Evolutionary conservation across 1,140 invertebrate genomes (phyloP), one percentile per base, ranked within the genome.

Genomic region (Pentalonia nigronervosa): DNA sequence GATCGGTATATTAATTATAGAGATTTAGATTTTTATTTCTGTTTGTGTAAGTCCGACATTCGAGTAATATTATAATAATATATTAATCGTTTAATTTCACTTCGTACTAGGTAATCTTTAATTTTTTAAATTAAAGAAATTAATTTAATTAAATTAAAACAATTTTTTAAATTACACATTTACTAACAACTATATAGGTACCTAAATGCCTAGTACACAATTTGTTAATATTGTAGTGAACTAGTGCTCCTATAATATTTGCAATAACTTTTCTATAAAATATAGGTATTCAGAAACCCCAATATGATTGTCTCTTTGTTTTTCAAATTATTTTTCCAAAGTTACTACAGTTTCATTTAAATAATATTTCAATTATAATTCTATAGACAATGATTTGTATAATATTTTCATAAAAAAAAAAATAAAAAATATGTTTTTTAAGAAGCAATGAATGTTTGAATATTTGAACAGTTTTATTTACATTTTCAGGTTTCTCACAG

Each of bases 401-500:
- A 41, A 83, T 41, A 83, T 25, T 41, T 84, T n/a, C 7, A 48
- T 88, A 48, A 88, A 48, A 20, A 11, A 88, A 48, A 20, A 11
- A 88, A 36, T 23, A 41, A 86, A 17, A 86, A 30, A n/a, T 34
- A n/a, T 34, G 30, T 88, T 34, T 20, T 47, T 88, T 30, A 8
- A 21, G 30, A 88, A 50, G n/a, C 36, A 25, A 56, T 34, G 36
- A 90, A 90, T 45, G 88, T 90, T 90, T 60, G 53, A 90, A 60
- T 90, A 60, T 90, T 90, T 90, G 23, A 90, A 90, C 88, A 56
- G 53, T 90, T 90, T 90, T 67, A 67, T 60, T 60, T 90, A 17
- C 25, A 8, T 56, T 53, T 48, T 53, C 53, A 93, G 91, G 91
- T 93, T 53, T 93, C 91, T 17, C 91, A 93, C 48, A 84, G 91